Percentiles rank a stretch among this genome's conserved stretches.
Evolutionary conservation across 2,888 invertebrate species (phyloP).

Genomic region (Apamea sordens): DNA sequence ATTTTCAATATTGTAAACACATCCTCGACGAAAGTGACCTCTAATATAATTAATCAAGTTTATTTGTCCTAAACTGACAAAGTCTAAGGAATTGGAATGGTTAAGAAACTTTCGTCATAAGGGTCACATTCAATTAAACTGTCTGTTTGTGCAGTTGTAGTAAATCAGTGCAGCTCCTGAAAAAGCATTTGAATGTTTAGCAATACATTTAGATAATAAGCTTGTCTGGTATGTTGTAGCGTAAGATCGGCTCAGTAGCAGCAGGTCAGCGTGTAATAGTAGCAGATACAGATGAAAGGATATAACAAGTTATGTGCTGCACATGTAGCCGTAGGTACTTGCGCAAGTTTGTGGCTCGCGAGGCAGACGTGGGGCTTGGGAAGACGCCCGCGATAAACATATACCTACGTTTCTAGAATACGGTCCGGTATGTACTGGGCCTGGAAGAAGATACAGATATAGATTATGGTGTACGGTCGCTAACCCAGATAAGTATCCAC

Average conservation of each 20-base stretch:
- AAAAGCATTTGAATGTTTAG: not conserved
- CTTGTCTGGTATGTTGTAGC: not conserved
- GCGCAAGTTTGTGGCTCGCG: constrained; percentile 21
- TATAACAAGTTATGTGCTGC: not conserved
- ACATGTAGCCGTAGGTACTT: not conserved
- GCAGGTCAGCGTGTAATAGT: not conserved
- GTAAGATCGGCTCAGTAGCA: too few relatives aligned
- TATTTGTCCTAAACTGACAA: constrained; percentile 6
- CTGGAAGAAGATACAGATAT: too few relatives aligned
- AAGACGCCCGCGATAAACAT: not conserved
- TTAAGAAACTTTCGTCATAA: not conserved
- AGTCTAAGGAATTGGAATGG: not conserved
- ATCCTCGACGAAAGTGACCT: not conserved
- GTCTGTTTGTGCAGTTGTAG: not conserved
- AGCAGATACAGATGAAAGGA: not conserved
- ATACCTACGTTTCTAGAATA: not conserved
- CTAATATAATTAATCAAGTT: constrained; percentile 15
- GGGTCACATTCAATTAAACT: constrained; percentile 8
- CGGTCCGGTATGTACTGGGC: not conserved
- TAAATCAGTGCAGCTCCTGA: not conserved
- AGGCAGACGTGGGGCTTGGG: not conserved
- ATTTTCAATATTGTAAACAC: not conserved
- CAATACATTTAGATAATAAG: not conserved
- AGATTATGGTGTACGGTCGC: not conserved
- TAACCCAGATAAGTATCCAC: too few relatives aligned